Conservation (phyloP, 2,888 invertebrate genomes). For the Sepioteuthis lessoniana region DNA sequence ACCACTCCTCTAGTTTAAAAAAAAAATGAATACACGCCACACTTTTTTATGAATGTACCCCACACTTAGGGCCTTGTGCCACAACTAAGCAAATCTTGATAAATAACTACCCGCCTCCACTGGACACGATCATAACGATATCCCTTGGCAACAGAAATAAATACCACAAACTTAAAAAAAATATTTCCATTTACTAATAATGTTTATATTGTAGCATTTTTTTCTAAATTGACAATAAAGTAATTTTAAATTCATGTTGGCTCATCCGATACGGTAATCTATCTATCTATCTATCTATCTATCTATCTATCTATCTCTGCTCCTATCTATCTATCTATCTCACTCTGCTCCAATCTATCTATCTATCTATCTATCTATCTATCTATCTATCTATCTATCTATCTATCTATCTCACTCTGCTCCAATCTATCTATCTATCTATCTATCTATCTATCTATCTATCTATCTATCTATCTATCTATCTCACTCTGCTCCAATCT, state of each 20-base stretch:
- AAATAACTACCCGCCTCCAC: too few species aligned
- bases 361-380: slow-evolving; percentile 6
- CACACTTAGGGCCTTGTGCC: too few species aligned
- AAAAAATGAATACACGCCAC: too few species aligned
- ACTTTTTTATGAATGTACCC: too few species aligned
- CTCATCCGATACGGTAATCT: neutral
- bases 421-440: neutral
- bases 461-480: neutral
- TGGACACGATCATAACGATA: too few species aligned
- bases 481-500: neutral
- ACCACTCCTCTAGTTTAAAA: too few species aligned
- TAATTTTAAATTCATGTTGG: neutral
- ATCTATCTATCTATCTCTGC: neutral
- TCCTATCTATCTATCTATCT: neutral
- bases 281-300: slow-evolving; percentile 6
- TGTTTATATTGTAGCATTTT: too few species aligned
- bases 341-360: neutral
- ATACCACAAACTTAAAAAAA: too few species aligned
- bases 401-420: neutral
- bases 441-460: slow-evolving; percentile 38
- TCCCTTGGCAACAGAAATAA: too few species aligned
- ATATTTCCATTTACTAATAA: neutral
- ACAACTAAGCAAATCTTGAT: too few species aligned
- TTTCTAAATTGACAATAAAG: neutral
- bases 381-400: neutral